phyloP scores from a whole-genome alignment of 92 coral and sea anemone genomes.

The Scolanthus callimorphus region DNA sequence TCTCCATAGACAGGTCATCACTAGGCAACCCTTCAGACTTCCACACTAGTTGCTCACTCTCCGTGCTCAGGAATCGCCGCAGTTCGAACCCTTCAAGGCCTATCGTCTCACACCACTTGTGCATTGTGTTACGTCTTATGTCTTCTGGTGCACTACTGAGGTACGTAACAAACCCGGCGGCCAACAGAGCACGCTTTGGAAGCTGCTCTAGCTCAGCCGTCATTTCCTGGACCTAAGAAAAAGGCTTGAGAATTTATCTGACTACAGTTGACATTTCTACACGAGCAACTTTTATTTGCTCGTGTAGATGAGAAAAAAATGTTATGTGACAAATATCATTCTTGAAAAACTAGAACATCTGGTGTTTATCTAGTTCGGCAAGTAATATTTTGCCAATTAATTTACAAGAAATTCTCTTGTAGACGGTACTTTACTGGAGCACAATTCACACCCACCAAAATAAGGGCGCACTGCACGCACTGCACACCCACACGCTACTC shows the following conservation, averaged over 20 bases:
- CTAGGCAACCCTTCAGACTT: conserved; percentile 98
- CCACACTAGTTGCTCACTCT: conserved; percentile 98
- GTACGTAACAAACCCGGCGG: conserved; percentile 97
- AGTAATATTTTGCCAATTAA: no score
- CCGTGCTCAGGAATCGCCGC: conserved; percentile 97
- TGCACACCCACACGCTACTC: no score
- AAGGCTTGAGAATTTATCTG: background rate
- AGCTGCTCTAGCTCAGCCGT: conserved; percentile 95
- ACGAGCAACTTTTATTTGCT: no score
- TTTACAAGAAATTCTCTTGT: no score
- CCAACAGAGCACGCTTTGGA: conserved; percentile 93
- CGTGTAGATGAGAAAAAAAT: background rate
- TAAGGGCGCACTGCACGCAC: no score
- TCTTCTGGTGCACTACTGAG: conserved; percentile 98
- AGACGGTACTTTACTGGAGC: no score
- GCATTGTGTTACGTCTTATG: conserved; percentile 81
- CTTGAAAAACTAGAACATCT: background rate
- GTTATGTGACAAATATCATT: background rate
- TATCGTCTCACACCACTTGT: conserved; percentile 87
- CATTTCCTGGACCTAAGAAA: conserved; percentile 84
- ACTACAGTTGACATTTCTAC: background rate
- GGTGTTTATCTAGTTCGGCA: no score
- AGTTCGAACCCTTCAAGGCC: conserved; percentile 95
- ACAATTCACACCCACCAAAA: no score
- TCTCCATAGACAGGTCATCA: conserved; percentile 98